These are phyloP conservation scores for Apis mellifera DNA, from an alignment of 1,140 invertebrate genomes.

Conservation along the genomic window Amel_HAv3.1 CM009943.2:2494501-2495000, in stretches of 20 bases:
- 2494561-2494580: conserved; percentile 74
- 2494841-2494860: conserved; percentile 81
- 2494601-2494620: conserved; percentile 28
- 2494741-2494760: conserved; percentile 85
- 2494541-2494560: conserved; percentile 70
- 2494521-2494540: conserved; percentile 67
- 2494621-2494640: not conserved
- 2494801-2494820: conserved; percentile 82
- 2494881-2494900: conserved; percentile 83
- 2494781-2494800: conserved; percentile 85
- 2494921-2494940: not conserved
- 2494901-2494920: conserved; percentile 38
- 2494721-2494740: conserved; percentile 61
- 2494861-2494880: conserved; percentile 83
- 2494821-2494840: conserved; percentile 79
- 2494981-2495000: not conserved
- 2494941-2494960: not conserved
- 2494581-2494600: conserved; percentile 76
- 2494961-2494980: not conserved
- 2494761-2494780: conserved; percentile 86
- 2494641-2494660: not conserved
- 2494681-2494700: not conserved
- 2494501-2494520: conserved; percentile 66
- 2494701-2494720: too few species aligned
- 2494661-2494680: not conserved